Evolutionary conservation across 2,888 invertebrate species (phyloP), one percentile per base, ranked within the genome.

Genomic region (Zygogramma bicolorata): DNA sequence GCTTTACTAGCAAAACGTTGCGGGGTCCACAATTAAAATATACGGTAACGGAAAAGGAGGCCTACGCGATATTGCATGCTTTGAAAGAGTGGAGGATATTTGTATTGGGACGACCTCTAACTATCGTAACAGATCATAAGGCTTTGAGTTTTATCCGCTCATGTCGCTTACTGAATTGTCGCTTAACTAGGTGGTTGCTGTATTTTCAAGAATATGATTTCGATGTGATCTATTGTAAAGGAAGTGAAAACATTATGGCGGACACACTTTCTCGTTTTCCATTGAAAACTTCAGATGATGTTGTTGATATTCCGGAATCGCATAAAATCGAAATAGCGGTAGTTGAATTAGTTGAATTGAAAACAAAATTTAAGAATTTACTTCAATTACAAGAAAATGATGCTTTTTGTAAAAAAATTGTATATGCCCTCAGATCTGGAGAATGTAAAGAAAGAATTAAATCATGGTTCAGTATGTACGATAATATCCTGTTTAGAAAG

Each of bases 31-130:
- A 74, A 53, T n/a, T 67, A n/a, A 6, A 38, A 6, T 74, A 74
- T 57, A 68, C 65, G 0, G 31, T 46, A 0, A 74, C 70, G 3
- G 74, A 71, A 25, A 70, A 70, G 40, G 65, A 74, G 34, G 57
- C 57, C 0, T 18, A 10, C 1, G 74, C 65, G 1, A 25, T 70
- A 10, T 29, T 70, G 2, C 65, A 40, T 62, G 67, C 67, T 1
- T 38, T 67, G 5, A 15, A 27, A 15, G 53, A 66, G 40, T 73
- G 70, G 62, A 42, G 67, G 15, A 20, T 58, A n/a, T 67, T 73
- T 10, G 46, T 73, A 6, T 31, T 70, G 18, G 66, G 67, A 2
- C 65, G 31, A 20, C 2, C 22, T 1, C 10, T 74, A n/a, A 65
- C 57, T 0, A 27, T 74, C 22, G 22, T 49, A 13, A 68, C 49